These are phyloP conservation scores for Cyclina sinensis DNA, from an alignment of 1,140 invertebrate genomes.

Conservation along the genomic window DNA sequence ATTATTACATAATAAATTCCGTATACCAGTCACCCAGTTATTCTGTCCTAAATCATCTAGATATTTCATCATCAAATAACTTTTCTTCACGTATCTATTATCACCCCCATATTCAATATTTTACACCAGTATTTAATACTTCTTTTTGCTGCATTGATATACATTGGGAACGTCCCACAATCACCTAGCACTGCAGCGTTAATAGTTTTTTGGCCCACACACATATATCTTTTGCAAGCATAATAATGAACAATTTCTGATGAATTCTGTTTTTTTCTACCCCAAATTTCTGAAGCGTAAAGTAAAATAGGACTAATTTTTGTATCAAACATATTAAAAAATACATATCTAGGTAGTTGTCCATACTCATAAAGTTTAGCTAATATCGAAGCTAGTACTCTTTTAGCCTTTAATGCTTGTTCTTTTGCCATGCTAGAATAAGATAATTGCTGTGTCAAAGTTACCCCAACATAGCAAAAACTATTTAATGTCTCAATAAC, in stretches of 20 bases:
- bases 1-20: background rate
- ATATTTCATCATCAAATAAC: background rate
- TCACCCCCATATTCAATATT: background rate
- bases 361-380: background rate
- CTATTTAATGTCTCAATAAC: too few relatives aligned
- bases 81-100: background rate
- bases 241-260: too few relatives aligned
- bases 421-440: background rate
- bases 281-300: slow-evolving; percentile 7
- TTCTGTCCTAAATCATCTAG: background rate
- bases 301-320: background rate
- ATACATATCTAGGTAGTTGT: too few relatives aligned
- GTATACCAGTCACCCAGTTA: background rate
- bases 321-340: too few relatives aligned
- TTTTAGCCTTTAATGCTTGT: background rate
- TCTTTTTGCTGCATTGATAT: background rate
- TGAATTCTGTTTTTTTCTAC: background rate
- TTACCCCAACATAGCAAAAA: background rate
- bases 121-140: background rate
- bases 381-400: background rate
- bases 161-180: background rate
- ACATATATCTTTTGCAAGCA: too few relatives aligned
- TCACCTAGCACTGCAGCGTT: too few relatives aligned
- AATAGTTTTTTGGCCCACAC: too few relatives aligned
- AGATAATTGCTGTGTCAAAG: background rate